phyloP scores from a whole-genome alignment of 2,888 invertebrate species.

The Drosophila atripex region DNA sequence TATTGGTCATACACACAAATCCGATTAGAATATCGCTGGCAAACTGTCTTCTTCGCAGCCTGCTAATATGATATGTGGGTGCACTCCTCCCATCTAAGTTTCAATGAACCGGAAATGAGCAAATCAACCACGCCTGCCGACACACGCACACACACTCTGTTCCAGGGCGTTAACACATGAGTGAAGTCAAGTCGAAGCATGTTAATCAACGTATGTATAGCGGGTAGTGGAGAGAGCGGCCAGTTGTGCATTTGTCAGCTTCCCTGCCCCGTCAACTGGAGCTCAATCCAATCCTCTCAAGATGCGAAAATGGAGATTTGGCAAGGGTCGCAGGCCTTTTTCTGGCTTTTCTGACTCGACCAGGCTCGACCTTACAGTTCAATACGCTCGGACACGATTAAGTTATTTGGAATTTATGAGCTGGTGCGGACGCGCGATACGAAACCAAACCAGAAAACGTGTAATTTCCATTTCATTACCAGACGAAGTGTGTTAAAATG shows the following conservation, averaged over 20 bases:
- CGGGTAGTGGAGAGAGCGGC: slow-evolving; percentile 12
- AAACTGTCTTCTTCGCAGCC: slow-evolving; percentile 51
- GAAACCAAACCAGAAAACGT: not conserved
- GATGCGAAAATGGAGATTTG: slow-evolving; percentile 9
- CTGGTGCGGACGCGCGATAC: slow-evolving; percentile 16
- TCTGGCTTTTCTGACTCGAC: not conserved
- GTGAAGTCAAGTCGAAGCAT: slow-evolving; percentile 71
- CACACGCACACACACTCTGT: slow-evolving; percentile 22
- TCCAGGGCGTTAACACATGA: slow-evolving; percentile 67
- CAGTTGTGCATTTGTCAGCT: slow-evolving; percentile 64
- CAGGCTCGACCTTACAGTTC: slow-evolving; percentile 51
- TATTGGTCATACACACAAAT: slow-evolving; percentile 63
- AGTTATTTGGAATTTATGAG: slow-evolving; percentile 75
- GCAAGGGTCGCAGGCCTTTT: slow-evolving; percentile 8
- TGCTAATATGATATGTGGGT: slow-evolving; percentile 3
- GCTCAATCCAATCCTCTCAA: slow-evolving; percentile 29
- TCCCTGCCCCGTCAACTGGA: slow-evolving; percentile 55
- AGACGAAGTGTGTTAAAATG: slow-evolving; percentile 70
- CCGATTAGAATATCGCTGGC: slow-evolving; percentile 71
- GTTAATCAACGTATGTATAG: slow-evolving; percentile 62
- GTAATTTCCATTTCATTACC: slow-evolving; percentile 64
- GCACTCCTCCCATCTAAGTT: slow-evolving; percentile 32
- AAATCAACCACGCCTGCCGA: slow-evolving; percentile 63
- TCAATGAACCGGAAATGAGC: slow-evolving; percentile 76
- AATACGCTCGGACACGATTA: slow-evolving; percentile 76